Conservation (phyloP, 1,140 invertebrate genomes). For the Drosophila orena region DNA sequence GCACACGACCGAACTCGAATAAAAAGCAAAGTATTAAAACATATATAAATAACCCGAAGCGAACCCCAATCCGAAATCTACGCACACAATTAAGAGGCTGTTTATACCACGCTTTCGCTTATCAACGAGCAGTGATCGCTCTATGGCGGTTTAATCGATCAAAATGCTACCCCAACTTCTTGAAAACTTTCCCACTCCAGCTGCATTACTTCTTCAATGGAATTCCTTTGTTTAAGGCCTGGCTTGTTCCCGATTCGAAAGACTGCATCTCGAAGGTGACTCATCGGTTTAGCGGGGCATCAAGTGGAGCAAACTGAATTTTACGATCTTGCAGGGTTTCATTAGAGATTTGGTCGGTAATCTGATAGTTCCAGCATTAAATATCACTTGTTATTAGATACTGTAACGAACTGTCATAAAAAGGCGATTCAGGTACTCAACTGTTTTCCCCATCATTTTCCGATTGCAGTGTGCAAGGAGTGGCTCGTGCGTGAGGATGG, state of each 20-base stretch:
- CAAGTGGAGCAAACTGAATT: constrained; percentile 48
- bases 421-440: constrained; percentile 46
- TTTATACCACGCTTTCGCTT: constrained; percentile 73
- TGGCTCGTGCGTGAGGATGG: constrained; percentile 97
- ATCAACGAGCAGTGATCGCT: constrained; percentile 58
- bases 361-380: constrained; percentile 54
- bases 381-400: constrained; percentile 64
- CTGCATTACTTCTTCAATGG: constrained; percentile 73
- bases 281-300: constrained; percentile 49
- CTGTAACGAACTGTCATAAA: constrained; percentile 52
- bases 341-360: constrained; percentile 66
- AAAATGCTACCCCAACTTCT: constrained; percentile 31
- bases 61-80: constrained; percentile 44
- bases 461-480: constrained; percentile 92
- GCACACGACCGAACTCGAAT: constrained; percentile 11
- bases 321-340: constrained; percentile 60
- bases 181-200: not conserved
- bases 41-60: constrained; percentile 25
- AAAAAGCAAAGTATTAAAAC: constrained; percentile 10
- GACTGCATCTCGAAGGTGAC: constrained; percentile 44
- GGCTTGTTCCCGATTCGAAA: constrained; percentile 29
- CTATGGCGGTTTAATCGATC: constrained; percentile 62
- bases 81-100: constrained; percentile 61
- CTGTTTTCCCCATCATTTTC: constrained; percentile 39
- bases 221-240: constrained; percentile 66